Base-by-base conservation (phyloP, 1,140 invertebrate species). In the Calosoma granatense region DNA sequence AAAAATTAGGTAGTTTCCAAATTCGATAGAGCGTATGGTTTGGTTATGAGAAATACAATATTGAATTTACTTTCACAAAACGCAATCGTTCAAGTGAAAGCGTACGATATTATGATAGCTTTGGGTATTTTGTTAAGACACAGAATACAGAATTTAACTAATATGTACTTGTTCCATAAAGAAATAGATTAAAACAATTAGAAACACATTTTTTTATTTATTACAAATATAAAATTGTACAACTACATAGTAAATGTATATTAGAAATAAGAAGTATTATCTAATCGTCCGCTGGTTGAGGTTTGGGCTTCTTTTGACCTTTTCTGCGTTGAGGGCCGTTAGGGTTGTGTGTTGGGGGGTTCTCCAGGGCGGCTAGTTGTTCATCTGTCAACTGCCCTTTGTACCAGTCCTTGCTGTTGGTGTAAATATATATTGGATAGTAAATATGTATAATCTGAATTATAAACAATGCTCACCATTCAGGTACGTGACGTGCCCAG, bases 401-500 rank as follows among this genome's bases (percentile, higher is more conserved):
- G 74, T 92, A 92, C 88, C 88, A 92, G 64, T 91, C 88, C 63
- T 82, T 83, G 72, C 89, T 91, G 70, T 21, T 78, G 79, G 61
- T 64, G 55, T 47, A 62, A 54, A 53, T n/a, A 53, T 47, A 47
- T 17, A 11, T 47, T 47, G 9, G 6, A 36, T 36, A 36, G n/a
- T 36, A 9, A 36, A 36, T 9, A 9, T n/a, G n/a, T 36, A 36
- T 36, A 36, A 36, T 12, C 3, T 19, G 21, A 54, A 6, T 53
- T 11, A 14, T 11, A 47, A 47, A 12, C 6, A 47, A 22, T 41
- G 61, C 72, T 79, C 74, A 94, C 91, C 92, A 95, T 78, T 94
- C 92, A 1, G 90, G 86, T 55, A 95, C 88, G 65, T 89, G 90
- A 64, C 89, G 83, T 0, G 90, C 86, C 85, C 90, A 92, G 55